Evolutionary conservation across 2,888 invertebrate genomes (phyloP).

Genomic region (Desoria tigrina): DNA sequence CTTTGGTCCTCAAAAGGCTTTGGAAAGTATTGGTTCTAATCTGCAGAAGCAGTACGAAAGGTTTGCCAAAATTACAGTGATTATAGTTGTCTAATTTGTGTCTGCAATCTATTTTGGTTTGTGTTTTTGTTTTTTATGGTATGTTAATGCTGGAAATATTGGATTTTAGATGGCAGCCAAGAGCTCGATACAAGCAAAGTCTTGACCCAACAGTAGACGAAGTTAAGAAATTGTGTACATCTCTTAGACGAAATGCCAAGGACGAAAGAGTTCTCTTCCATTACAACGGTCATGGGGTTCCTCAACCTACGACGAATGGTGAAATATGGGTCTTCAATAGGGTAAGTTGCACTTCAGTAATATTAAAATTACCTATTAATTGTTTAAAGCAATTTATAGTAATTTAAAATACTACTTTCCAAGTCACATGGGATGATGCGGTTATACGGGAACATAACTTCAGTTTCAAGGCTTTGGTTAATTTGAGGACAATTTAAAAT

Average conservation of each 20-base stretch:
- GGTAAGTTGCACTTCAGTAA: slow-evolving; percentile 59
- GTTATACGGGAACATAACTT: too few relatives aligned
- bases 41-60: slow-evolving; percentile 96
- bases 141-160: background rate
- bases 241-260: slow-evolving; percentile 92
- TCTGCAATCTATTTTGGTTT: too few relatives aligned
- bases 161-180: slow-evolving; percentile 79
- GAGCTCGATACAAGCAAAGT: slow-evolving; percentile 94
- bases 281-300: slow-evolving; percentile 99
- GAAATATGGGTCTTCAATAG: slow-evolving; percentile 99
- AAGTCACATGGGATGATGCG: too few relatives aligned
- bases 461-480: too few relatives aligned
- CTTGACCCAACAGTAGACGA: slow-evolving; percentile 97
- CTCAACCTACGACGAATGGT: slow-evolving; percentile 94
- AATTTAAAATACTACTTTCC: too few relatives aligned
- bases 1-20: slow-evolving; percentile 84
- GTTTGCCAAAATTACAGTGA: slow-evolving; percentile 15
- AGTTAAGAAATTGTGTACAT: slow-evolving; percentile 93
- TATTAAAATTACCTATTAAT: too few relatives aligned
- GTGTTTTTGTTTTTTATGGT: too few relatives aligned
- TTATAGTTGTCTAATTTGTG: background rate
- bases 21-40: slow-evolving; percentile 86
- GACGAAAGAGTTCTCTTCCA: slow-evolving; percentile 98
- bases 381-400: too few relatives aligned
- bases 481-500: slow-evolving; percentile 12